A percentile compares a stretch with the other conserved stretches of the same genome.
Conservation (phyloP, 2,113 vertebrate species). For the Phalacrocorax pelagicus region DNA sequence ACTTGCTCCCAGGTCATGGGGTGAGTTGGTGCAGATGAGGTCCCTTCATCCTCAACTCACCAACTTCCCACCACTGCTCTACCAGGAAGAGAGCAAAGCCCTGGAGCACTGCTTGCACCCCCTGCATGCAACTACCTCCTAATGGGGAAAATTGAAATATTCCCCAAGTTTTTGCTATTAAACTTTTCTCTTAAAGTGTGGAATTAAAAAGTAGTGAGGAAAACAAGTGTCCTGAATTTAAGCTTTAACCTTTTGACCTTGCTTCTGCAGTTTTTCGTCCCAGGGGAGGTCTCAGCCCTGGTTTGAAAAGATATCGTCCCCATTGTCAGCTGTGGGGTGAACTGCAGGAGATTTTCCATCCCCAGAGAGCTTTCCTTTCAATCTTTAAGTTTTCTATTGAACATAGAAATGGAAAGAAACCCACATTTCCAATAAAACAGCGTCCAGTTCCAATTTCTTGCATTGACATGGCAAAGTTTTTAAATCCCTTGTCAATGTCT, state of each 20-base stretch:
- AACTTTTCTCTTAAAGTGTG: neutral
- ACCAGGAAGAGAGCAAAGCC: neutral
- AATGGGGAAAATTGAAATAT: neutral
- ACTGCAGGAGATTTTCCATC: conserved; percentile 18
- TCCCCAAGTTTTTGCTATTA: neutral
- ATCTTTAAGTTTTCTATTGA: conserved; percentile 37
- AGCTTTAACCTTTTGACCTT: conserved; percentile 31
- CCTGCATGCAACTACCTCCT: neutral
- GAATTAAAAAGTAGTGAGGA: conserved; percentile 34
- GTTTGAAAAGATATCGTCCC: neutral
- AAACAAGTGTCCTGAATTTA: conserved; percentile 10
- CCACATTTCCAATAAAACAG: conserved; percentile 34
- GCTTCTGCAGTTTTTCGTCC: neutral
- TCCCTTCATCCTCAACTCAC: neutral
- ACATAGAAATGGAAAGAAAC: neutral
- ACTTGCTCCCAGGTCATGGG: neutral
- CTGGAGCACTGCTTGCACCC: neutral
- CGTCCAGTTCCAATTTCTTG: conserved; percentile 46
- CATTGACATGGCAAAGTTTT: conserved; percentile 24
- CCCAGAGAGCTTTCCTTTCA: conserved; percentile 9
- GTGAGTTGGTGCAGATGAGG: neutral
- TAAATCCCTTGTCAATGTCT: conserved; percentile 53
- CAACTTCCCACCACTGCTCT: neutral
- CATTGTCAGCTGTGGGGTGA: neutral
- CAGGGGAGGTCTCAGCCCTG: neutral